phyloP scores from a whole-genome alignment of 1,140 invertebrate species.

The Bombus pyrosoma region DNA sequence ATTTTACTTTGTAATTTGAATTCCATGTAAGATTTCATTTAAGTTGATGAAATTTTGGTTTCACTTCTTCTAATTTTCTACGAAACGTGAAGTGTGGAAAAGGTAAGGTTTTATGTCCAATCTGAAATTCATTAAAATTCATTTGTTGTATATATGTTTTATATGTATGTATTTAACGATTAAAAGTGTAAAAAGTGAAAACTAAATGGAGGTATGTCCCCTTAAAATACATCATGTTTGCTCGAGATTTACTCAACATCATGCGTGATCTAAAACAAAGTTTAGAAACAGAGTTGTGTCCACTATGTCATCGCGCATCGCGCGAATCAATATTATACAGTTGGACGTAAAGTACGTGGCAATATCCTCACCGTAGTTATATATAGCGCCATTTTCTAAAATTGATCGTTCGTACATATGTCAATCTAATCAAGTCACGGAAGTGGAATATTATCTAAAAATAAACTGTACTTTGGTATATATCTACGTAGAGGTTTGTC shows the following conservation, averaged over 20 bases:
- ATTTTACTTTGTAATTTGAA: not conserved
- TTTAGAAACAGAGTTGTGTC: not conserved
- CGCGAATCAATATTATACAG: constrained; percentile 16
- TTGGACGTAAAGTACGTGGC: constrained; percentile 41
- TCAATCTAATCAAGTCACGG: constrained; percentile 21
- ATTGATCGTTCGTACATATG: not conserved
- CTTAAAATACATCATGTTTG: too few relatives aligned
- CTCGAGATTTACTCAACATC: too few relatives aligned
- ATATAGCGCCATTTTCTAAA: constrained; percentile 47
- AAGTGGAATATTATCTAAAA: constrained; percentile 31
- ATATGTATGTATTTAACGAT: not conserved
- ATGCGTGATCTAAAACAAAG: not conserved
- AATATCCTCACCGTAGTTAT: constrained; percentile 37
- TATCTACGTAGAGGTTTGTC: not conserved
- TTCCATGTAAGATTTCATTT: not conserved
- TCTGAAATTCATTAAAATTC: not conserved
- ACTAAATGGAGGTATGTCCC: not conserved
- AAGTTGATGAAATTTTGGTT: too few relatives aligned
- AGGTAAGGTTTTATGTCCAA: not conserved
- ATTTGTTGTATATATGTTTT: not conserved
- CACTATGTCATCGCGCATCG: constrained; percentile 8
- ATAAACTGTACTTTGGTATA: not conserved
- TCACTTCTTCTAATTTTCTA: not conserved
- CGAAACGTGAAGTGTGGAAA: not conserved
- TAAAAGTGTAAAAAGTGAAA: not conserved